Evolutionary conservation across 2,888 invertebrate species (phyloP).

Genomic region (Parthenolecanium corni): DNA sequence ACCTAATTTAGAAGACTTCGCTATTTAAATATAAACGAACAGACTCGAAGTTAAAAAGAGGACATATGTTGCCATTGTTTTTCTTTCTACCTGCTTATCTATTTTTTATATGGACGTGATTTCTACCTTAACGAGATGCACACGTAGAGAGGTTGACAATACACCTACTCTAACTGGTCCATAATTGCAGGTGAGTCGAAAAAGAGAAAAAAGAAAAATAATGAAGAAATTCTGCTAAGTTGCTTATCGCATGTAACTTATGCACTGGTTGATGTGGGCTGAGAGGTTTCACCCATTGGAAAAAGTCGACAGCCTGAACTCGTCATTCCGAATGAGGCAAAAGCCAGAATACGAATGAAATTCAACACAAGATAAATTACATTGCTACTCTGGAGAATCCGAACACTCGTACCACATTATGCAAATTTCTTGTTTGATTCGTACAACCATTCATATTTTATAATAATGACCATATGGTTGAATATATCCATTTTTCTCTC

Average conservation of each 20-base stretch:
- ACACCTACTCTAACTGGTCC: constrained; percentile 16
- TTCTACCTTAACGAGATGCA: constrained; percentile 6
- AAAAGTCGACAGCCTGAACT: constrained; percentile 16
- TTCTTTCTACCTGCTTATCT: too few relatives aligned
- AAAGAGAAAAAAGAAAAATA: neutral
- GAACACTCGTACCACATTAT: constrained; percentile 17
- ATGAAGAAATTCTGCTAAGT: too few relatives aligned
- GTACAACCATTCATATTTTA: constrained; percentile 13
- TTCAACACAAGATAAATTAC: constrained; percentile 8
- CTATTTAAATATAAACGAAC: too few relatives aligned
- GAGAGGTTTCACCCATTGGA: neutral
- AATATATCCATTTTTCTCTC: too few relatives aligned
- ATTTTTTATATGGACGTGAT: neutral
- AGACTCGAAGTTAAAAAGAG: too few relatives aligned
- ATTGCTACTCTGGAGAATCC: constrained; percentile 8
- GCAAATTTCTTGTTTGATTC: constrained; percentile 18
- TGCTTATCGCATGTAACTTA: too few relatives aligned
- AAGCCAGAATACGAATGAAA: constrained; percentile 9
- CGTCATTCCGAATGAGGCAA: constrained; percentile 11
- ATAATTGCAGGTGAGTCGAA: constrained; percentile 21
- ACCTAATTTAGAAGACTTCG: too few relatives aligned
- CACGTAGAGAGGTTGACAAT: constrained; percentile 12
- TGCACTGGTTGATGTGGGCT: neutral
- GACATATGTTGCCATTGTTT: too few relatives aligned
- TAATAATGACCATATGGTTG: constrained; percentile 6